phyloP scores from a whole-genome alignment of 2,113 vertebrate species.

The Xenopus laevis region DNA sequence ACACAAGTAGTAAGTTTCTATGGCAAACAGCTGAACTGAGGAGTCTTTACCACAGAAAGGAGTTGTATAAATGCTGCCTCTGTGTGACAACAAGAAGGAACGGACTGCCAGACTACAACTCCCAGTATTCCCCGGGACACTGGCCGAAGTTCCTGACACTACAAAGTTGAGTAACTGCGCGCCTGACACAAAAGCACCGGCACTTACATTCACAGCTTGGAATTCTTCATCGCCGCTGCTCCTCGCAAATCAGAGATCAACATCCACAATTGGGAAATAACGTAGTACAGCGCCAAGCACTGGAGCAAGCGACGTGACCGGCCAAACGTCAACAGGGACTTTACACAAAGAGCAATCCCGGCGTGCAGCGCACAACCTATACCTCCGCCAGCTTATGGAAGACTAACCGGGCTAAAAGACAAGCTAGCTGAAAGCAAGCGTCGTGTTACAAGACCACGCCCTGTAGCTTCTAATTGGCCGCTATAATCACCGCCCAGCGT shows the following conservation, averaged over 20 bases:
- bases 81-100: no score
- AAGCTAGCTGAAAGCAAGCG: background rate
- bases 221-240: conserved; percentile 11
- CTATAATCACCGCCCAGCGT: background rate
- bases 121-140: no score
- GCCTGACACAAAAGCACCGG: conserved; percentile 2
- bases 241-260: background rate
- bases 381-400: background rate
- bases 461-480: background rate
- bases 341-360: background rate
- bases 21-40: no score
- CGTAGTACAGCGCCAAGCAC: background rate
- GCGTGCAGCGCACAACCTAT: background rate
- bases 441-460: background rate
- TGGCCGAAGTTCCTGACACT: no score
- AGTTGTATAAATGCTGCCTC: no score
- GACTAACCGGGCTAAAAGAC: background rate
- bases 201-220: conserved; percentile 35
- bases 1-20: no score
- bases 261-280: background rate
- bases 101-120: no score
- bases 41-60: no score
- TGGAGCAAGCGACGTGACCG: background rate
- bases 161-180: background rate
- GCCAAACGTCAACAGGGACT: background rate